phyloP scores from a whole-genome alignment of 1,140 invertebrate genomes.

The Scaptomyza hsui region DNA sequence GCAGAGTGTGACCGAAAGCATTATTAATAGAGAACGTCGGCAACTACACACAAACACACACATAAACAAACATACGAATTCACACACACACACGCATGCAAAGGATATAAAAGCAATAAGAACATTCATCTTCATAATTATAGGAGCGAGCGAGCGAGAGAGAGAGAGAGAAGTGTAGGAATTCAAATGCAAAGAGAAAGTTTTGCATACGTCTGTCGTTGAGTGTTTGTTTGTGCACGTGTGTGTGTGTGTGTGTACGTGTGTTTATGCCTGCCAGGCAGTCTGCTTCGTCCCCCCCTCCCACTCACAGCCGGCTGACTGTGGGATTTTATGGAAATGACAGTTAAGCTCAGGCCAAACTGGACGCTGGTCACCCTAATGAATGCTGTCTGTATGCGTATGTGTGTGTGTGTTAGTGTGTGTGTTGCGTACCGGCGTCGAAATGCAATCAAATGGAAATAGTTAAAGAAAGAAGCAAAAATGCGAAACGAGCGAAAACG shows the following conservation, averaged over 20 bases:
- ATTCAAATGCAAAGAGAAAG: slow-evolving; percentile 74
- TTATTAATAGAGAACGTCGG: slow-evolving; percentile 80
- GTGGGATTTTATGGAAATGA: slow-evolving; percentile 70
- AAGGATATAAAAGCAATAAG: slow-evolving; percentile 79
- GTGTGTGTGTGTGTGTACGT: slow-evolving; percentile 2
- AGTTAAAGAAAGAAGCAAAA: slow-evolving; percentile 71
- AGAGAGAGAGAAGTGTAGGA: slow-evolving; percentile 25
- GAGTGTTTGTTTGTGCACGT: slow-evolving; percentile 13
- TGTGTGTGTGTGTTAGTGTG: slow-evolving; percentile 10
- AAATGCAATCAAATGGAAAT: slow-evolving; percentile 81
- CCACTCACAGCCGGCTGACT: background rate
- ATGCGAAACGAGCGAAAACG: slow-evolving; percentile 25
- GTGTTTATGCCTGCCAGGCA: background rate
- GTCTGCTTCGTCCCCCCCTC: background rate
- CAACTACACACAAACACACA: slow-evolving; percentile 45
- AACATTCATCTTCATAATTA: slow-evolving; percentile 81
- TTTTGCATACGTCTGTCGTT: slow-evolving; percentile 73
- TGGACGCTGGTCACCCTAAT: slow-evolving; percentile 69
- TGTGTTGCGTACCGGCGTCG: slow-evolving; percentile 39
- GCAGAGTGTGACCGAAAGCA: slow-evolving; percentile 80
- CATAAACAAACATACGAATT: slow-evolving; percentile 4
- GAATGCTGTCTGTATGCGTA: slow-evolving; percentile 38
- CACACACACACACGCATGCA: slow-evolving; percentile 34
- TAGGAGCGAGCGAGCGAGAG: slow-evolving; percentile 21
- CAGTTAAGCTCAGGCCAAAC: slow-evolving; percentile 64